phyloP scores from a whole-genome alignment of 2,113 vertebrate genomes.

The Perognathus longimembris region DNA sequence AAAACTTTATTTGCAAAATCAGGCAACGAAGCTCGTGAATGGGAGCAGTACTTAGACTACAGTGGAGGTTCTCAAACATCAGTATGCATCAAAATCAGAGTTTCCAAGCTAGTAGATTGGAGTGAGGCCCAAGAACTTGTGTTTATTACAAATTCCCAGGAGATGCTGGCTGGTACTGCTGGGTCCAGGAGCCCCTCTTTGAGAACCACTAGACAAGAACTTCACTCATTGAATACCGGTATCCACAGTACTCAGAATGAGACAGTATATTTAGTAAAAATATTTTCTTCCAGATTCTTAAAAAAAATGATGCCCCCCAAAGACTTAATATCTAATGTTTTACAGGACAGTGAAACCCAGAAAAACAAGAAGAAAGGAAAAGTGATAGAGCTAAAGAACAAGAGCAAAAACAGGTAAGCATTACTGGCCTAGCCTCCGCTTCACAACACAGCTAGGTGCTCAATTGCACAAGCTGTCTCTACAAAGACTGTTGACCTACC shows the following conservation, averaged over 20 bases:
- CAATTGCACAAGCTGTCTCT: not conserved
- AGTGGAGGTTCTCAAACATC: not conserved
- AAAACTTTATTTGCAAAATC: not conserved
- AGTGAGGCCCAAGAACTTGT: not conserved
- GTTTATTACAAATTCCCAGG: not conserved
- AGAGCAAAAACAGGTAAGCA: not conserved
- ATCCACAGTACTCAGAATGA: not conserved
- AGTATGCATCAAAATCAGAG: not conserved
- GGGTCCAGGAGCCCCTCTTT: not conserved
- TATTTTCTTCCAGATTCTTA: not conserved
- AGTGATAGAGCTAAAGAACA: not conserved
- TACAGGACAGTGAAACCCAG: not conserved
- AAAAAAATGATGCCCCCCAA: not conserved
- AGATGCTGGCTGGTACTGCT: not conserved
- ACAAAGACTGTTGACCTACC: not conserved
- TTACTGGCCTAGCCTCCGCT: not conserved
- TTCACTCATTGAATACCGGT: not conserved
- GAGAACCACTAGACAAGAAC: not conserved
- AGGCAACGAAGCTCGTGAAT: not conserved
- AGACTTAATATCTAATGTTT: not conserved
- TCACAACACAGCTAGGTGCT: not conserved
- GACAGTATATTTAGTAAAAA: not conserved
- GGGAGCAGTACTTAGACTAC: not conserved
- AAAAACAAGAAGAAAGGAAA: not conserved
- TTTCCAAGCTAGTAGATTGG: not conserved